Percentiles rank a stretch among this genome's conserved stretches.
Conservation (phyloP, 2,113 vertebrate genomes). For the Charadrius vociferus region DNA sequence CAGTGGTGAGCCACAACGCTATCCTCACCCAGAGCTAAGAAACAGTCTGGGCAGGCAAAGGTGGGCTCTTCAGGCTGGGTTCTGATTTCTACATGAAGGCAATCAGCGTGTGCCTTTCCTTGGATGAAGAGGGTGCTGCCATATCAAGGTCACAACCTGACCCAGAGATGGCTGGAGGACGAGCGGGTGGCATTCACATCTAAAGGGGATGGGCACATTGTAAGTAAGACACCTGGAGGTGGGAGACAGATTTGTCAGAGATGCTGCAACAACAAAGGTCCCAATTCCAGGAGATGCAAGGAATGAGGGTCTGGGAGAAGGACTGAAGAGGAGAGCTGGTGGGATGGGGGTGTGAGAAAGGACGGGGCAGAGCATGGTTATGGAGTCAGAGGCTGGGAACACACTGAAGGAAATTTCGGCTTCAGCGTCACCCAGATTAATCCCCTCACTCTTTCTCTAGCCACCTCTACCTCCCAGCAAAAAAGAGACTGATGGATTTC, state of each 20-base stretch:
- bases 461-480: not conserved
- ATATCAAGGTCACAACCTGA: not conserved
- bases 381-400: not conserved
- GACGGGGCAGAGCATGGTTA: not conserved
- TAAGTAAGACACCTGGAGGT: not conserved
- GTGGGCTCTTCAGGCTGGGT: not conserved
- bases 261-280: not conserved
- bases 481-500: not conserved
- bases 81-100: not conserved
- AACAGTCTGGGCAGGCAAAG: not conserved
- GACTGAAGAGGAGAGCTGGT: not conserved
- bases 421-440: not conserved
- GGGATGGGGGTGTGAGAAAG: not conserved
- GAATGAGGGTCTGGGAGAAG: not conserved
- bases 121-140: not conserved
- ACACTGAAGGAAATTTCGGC: not conserved
- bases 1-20: not conserved
- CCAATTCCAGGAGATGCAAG: not conserved
- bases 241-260: not conserved
- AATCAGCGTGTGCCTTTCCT: not conserved
- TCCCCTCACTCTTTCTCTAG: not conserved
- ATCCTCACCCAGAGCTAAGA: not conserved
- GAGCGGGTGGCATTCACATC: not conserved
- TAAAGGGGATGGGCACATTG: not conserved
- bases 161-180: not conserved